phyloP scores from a whole-genome alignment of 2,797 vertebrate species.

The Gallinago stenura region DNA sequence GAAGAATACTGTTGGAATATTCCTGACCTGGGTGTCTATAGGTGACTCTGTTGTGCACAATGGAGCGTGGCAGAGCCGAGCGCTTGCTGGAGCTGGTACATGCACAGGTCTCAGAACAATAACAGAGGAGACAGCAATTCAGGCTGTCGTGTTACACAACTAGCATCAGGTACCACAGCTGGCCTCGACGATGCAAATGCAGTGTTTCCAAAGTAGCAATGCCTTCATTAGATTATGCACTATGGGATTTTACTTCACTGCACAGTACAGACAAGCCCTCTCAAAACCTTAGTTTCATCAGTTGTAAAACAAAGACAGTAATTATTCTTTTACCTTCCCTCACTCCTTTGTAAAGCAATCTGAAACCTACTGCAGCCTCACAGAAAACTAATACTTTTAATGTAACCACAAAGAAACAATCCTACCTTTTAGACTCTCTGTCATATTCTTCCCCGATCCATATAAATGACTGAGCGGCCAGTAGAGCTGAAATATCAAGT shows the following conservation, averaged over 20 bases:
- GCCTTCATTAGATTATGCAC: neutral
- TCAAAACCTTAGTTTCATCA: neutral
- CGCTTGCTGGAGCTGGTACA: neutral
- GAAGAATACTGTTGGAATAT: neutral
- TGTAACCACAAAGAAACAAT: neutral
- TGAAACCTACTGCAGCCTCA: neutral
- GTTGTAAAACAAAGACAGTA: neutral
- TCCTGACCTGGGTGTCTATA: neutral
- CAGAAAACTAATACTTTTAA: neutral
- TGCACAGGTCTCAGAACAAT: neutral
- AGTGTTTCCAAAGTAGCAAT: neutral
- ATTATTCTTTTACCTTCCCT: neutral
- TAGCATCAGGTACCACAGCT: neutral
- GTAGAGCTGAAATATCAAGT: slow-evolving; percentile 92
- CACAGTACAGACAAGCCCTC: neutral
- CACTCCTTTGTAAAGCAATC: neutral
- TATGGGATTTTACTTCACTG: neutral
- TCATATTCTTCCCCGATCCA: slow-evolving; percentile 98
- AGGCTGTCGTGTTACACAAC: neutral
- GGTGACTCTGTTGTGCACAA: neutral
- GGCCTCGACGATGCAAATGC: neutral
- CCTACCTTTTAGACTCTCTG: slow-evolving; percentile 94
- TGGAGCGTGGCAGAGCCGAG: neutral
- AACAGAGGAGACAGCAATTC: neutral
- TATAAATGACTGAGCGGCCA: slow-evolving; percentile 92